phyloP scores from a whole-genome alignment of 2,113 vertebrate species.

The Morone saxatilis region DNA sequence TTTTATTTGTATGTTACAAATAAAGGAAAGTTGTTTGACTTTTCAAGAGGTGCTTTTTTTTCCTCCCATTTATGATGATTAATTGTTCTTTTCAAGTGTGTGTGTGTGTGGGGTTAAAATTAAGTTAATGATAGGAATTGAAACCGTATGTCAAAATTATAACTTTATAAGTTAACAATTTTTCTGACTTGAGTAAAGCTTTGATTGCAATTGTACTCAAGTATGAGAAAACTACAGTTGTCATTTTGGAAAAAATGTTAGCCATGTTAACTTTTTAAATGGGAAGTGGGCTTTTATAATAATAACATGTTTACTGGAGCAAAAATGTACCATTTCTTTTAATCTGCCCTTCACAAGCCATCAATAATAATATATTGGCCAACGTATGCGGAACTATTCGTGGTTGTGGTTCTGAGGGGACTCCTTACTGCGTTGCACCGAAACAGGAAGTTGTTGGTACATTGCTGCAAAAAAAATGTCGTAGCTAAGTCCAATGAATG shows the following conservation, averaged over 20 bases:
- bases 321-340: background rate
- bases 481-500: constrained; percentile 58
- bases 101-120: too few relatives aligned
- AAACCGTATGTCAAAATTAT: background rate
- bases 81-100: background rate
- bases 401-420: background rate
- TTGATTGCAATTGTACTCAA: too few relatives aligned
- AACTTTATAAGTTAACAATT: background rate
- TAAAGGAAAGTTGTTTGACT: constrained; percentile 84
- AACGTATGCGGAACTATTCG: constrained; percentile 21
- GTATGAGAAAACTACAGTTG: too few relatives aligned
- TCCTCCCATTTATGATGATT: background rate
- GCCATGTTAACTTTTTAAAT: too few relatives aligned
- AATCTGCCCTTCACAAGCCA: background rate
- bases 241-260: too few relatives aligned
- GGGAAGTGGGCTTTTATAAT: too few relatives aligned
- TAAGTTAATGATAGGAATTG: background rate
- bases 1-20: constrained; percentile 88
- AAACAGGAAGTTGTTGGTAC: constrained; percentile 80
- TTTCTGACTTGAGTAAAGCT: background rate
- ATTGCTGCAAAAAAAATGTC: constrained; percentile 25
- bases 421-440: constrained; percentile 8
- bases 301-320: too few relatives aligned
- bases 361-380: rapidly evolving
- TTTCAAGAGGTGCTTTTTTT: constrained; percentile 42